Percentiles rank a stretch among this genome's conserved stretches.
Conservation (phyloP, 2,888 invertebrate genomes). For the Drosophila percnosoma region DNA sequence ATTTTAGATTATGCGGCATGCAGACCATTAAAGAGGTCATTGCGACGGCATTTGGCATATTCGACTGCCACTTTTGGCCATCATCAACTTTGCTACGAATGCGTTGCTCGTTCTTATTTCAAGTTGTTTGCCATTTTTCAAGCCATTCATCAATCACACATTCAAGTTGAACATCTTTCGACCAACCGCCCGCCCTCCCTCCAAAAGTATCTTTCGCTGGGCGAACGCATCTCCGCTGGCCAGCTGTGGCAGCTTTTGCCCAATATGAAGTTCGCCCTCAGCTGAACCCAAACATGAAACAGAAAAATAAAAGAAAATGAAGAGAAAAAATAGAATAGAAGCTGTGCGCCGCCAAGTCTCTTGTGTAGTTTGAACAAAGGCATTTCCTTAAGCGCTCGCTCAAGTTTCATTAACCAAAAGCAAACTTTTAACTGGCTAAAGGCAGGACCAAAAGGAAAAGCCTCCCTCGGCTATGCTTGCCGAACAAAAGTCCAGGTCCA, state of each 20-base stretch:
- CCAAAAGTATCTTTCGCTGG: slow-evolving; percentile 36
- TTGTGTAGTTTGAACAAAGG: slow-evolving; percentile 63
- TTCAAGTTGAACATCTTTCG: slow-evolving; percentile 30
- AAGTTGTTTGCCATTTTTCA: slow-evolving; percentile 46
- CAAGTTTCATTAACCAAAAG: slow-evolving; percentile 70
- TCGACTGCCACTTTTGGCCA: slow-evolving; percentile 31
- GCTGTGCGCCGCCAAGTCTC: slow-evolving; percentile 15
- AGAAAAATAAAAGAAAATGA: slow-evolving; percentile 7
- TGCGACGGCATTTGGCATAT: slow-evolving; percentile 32
- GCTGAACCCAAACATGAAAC: slow-evolving; percentile 22
- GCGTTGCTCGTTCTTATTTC: slow-evolving; percentile 6
- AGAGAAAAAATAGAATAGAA: background rate
- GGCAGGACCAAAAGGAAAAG: slow-evolving; percentile 11
- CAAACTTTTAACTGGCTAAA: slow-evolving; percentile 64
- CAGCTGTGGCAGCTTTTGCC: slow-evolving; percentile 22
- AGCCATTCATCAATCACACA: slow-evolving; percentile 68
- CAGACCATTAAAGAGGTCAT: slow-evolving; percentile 43
- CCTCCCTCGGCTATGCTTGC: slow-evolving; percentile 4
- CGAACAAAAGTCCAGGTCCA: slow-evolving; percentile 24
- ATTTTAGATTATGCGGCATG: slow-evolving; percentile 27
- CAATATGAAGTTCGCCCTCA: slow-evolving; percentile 37
- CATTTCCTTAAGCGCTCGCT: slow-evolving; percentile 74
- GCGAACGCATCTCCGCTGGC: slow-evolving; percentile 39
- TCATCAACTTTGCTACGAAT: slow-evolving; percentile 36
- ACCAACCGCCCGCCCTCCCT: too few relatives aligned